Conservation (phyloP, 2,797 vertebrate genomes). For the Chelon auratus region DNA sequence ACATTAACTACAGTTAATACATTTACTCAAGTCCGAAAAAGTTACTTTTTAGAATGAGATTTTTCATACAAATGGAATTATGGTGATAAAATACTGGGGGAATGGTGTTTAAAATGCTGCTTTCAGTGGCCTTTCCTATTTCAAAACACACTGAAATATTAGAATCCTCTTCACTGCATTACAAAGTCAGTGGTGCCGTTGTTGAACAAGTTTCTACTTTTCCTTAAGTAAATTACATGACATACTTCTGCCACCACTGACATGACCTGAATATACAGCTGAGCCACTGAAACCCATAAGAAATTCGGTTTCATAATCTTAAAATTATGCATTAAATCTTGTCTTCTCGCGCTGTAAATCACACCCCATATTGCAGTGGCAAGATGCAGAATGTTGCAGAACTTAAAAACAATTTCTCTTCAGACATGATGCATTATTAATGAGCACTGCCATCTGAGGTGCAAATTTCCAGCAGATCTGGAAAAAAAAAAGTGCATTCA, state of each 20-base stretch:
- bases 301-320: too few species aligned
- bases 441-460: conserved; percentile 13
- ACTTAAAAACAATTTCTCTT: conserved; percentile 4
- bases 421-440: conserved; percentile 28
- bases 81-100: too few species aligned
- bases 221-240: neutral
- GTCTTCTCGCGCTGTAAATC: conserved; percentile 5
- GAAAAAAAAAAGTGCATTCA: neutral
- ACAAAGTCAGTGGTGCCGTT: too few species aligned
- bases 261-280: neutral
- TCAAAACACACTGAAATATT: too few species aligned
- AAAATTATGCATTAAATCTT: neutral
- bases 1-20: neutral
- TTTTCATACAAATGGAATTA: too few species aligned
- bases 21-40: neutral
- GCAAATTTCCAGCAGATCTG: conserved; percentile 16
- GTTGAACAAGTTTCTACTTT: neutral
- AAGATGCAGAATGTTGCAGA: conserved; percentile 5
- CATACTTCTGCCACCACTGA: too few species aligned
- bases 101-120: too few species aligned
- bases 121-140: too few species aligned
- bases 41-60: neutral
- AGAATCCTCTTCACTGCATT: too few species aligned
- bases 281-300: too few species aligned
- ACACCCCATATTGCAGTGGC: conserved; percentile 19